Evolutionary conservation across 2,113 vertebrate genomes (phyloP), one percentile per base, ranked within the genome.

Genomic region (Cheirogaleus medius): DNA sequence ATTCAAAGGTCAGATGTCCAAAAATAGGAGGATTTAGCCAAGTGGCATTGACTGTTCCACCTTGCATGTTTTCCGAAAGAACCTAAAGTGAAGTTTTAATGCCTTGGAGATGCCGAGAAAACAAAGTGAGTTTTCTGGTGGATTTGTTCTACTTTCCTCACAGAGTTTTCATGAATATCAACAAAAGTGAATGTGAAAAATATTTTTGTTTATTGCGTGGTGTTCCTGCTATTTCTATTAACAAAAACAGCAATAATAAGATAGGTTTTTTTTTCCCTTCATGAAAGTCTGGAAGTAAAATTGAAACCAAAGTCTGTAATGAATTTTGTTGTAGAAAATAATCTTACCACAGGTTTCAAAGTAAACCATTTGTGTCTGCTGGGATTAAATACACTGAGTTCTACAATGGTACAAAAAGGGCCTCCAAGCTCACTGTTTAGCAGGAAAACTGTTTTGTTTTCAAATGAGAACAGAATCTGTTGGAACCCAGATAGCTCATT

Each of bases 211-310:
- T 87, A 32, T 84, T 97, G 27, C 4, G 0, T 86, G 15, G 3
- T 89, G 73, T 89, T 91, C 77, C 68, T 97, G 84, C 85, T 96
- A 95, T 84, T 93, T 97, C 42, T 92, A 64, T 56, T 81, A 97
- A 88, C 32, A 58, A 83, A 92, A 87, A 88, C 1, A 92, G 17
- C 27, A 76, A 82, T 29, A 58, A 84, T 94, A 95, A 89, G 18
- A 60, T 27, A 10, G 34, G n/a, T 32, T 64, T 49, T 14, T 54
- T 32, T 60, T 56, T 81, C 4, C 23, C 39, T 82, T 73, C 29
- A 25, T 82, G 7, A 74, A 94, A 56, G 4, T 54, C 58, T 78
- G 34, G 29, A 81, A 97, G 23, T 49, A 56, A 85, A 95, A 73
- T 76, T 78, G 84, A 85, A 89, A 91, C 42, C 60, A 60, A 89